Percentiles rank a stretch among this genome's conserved stretches.
These are phyloP conservation scores for Rhagonycha fulva DNA, from an alignment of 2,888 invertebrate genomes.

Conservation along the genomic window DNA sequence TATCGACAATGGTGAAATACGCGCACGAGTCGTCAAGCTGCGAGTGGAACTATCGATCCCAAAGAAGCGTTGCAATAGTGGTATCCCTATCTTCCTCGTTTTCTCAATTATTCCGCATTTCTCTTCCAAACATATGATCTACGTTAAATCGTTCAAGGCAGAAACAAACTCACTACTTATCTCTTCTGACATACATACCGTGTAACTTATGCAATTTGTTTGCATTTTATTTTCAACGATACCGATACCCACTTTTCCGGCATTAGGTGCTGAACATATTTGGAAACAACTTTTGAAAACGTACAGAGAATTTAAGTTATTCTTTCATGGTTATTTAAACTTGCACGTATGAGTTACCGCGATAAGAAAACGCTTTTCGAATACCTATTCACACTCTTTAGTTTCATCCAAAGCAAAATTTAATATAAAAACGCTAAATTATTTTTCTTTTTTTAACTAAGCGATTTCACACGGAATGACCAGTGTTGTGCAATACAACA, in stretches of 20 bases:
- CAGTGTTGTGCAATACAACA: background rate
- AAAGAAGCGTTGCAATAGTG: background rate
- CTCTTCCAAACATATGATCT: background rate
- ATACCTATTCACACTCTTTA: background rate
- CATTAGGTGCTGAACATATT: background rate
- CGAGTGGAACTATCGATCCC: constrained; percentile 25
- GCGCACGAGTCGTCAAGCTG: constrained; percentile 21
- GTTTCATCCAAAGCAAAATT: background rate
- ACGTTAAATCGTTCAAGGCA: background rate
- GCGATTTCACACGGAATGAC: background rate
- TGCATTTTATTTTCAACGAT: background rate
- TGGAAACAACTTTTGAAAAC: background rate
- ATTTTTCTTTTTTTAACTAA: background rate
- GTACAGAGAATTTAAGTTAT: background rate
- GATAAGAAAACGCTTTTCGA: background rate
- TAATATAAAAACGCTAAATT: background rate
- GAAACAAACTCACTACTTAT: background rate
- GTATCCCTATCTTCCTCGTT: background rate
- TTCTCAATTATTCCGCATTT: background rate
- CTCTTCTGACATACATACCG: background rate
- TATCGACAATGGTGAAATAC: constrained; percentile 16
- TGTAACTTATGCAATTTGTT: background rate
- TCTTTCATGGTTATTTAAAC: background rate
- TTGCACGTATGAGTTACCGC: background rate
- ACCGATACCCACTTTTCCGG: background rate